Evolutionary conservation across 1,140 invertebrate genomes (phyloP), one percentile per base, ranked within the genome.

Genomic region (Drosophila erecta): DNA sequence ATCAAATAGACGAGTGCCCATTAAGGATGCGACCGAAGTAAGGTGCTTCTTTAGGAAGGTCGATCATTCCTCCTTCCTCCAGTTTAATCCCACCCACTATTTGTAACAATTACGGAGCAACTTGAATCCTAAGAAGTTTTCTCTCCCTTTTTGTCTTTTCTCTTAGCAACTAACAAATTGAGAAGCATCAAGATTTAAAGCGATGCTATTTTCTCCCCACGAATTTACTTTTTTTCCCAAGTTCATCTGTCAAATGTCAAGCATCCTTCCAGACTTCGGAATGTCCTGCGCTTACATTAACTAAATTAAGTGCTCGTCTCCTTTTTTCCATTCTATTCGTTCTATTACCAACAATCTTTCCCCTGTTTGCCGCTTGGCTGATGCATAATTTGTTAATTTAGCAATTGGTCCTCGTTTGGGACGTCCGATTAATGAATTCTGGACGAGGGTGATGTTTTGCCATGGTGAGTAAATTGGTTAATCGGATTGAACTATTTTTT

Each of bases 361-460:
- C 44, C 46, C 17, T n/a, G 22, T 38, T 64, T 78, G 54, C 69
- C 72, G 72, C 62, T 81, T 79, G 76, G 53, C 11, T 59, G 69
- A 51, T 74, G 81, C 81, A 90, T 90, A 90, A 90, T 90, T 90
- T 90, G 86, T 90, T 90, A 90, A 90, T 90, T 90, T 83, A 79
- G 50, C 79, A 79, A 89, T 89, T 76, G 83, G 8, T 66, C 69
- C 47, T 41, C 43, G 7, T 76, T 51, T 60, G 50, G 76, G 51
- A 66, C 35, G 64, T n/a, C 51, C 71, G 38, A 74, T 75, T 75
- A 75, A 51, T 47, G 50, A 22, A 17, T 51, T 61, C 57, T 56
- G 56, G 64, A 58, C 58, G 20, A 53, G 37, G 62, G 62, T 30
- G 65, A 50, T 69, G 37, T 35, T 77, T 89, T 79, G 71, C 76